Conservation (phyloP, 2,113 vertebrate genomes). For the Hepsetus odoe region DNA sequence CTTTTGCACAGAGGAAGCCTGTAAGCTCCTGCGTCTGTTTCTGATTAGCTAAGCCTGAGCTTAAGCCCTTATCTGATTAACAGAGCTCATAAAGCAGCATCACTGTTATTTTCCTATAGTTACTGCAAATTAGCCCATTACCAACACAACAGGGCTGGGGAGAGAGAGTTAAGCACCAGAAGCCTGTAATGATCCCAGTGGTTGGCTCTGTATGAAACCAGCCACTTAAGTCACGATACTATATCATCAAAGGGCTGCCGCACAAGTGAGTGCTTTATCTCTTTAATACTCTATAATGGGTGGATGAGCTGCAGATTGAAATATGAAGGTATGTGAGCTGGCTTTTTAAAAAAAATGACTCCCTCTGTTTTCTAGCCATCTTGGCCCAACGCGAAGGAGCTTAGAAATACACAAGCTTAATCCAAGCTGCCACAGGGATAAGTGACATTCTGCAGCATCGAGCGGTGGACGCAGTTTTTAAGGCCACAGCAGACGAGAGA, state of each 20-base stretch:
- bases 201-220: conserved; percentile 53
- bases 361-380: conserved; percentile 2
- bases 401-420: conserved; percentile 7
- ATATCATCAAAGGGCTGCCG: background rate
- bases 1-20: conserved; percentile 61
- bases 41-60: conserved; percentile 82
- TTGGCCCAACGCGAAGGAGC: background rate
- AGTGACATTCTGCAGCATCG: background rate
- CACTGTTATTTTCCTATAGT: conserved; percentile 86
- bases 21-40: conserved; percentile 71
- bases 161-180: conserved; percentile 64
- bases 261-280: conserved; percentile 20
- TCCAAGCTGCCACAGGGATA: background rate
- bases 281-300: conserved; percentile 7
- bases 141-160: conserved; percentile 79
- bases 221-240: conserved; percentile 19
- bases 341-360: background rate
- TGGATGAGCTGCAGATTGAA: background rate
- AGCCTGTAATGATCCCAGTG: conserved; percentile 69
- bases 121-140: conserved; percentile 82
- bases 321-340: conserved; percentile 4
- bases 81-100: conserved; percentile 67
- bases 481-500: background rate
- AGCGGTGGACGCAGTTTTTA: background rate
- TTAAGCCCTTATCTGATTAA: conserved; percentile 89